Percentiles rank a stretch among this genome's conserved stretches.
Evolutionary conservation across 2,113 vertebrate genomes (phyloP).

Genomic region (Rafetus swinhoei): DNA sequence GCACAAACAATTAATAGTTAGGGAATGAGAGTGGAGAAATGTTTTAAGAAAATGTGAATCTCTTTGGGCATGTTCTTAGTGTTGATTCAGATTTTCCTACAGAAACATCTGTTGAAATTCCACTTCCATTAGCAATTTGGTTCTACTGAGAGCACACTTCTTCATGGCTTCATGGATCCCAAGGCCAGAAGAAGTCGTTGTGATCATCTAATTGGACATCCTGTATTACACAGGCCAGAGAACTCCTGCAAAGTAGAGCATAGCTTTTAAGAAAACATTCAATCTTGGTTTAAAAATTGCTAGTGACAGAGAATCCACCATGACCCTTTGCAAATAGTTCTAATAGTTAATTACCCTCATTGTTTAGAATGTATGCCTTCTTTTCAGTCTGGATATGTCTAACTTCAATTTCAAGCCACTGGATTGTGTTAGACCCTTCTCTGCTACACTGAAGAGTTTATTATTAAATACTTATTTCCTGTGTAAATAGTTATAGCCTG

Average conservation of each 20-base stretch:
- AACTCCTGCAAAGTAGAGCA: not conserved
- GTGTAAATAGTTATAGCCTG: too few relatives aligned
- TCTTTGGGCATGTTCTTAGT: not conserved
- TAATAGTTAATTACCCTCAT: not conserved
- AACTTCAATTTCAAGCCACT: not conserved
- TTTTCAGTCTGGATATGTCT: not conserved
- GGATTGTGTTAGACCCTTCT: not conserved
- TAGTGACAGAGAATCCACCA: not conserved
- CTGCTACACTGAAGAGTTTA: not conserved
- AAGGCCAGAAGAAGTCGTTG: not conserved
- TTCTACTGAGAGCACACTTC: not conserved
- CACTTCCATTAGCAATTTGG: constrained; percentile 31
- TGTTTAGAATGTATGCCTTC: not conserved
- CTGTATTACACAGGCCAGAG: not conserved
- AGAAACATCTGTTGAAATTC: constrained; percentile 33
- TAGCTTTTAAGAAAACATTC: not conserved
- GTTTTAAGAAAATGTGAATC: constrained; percentile 65
- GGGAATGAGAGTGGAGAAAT: constrained; percentile 50
- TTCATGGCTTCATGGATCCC: not conserved
- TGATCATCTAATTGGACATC: not conserved
- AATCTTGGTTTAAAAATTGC: not conserved
- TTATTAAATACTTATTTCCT: not conserved
- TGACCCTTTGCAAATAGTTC: not conserved
- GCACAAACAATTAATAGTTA: constrained; percentile 53
- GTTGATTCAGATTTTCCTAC: constrained; percentile 50